Conservation (phyloP, 2,888 invertebrate species). For the Lysandra bellargus region DNA sequence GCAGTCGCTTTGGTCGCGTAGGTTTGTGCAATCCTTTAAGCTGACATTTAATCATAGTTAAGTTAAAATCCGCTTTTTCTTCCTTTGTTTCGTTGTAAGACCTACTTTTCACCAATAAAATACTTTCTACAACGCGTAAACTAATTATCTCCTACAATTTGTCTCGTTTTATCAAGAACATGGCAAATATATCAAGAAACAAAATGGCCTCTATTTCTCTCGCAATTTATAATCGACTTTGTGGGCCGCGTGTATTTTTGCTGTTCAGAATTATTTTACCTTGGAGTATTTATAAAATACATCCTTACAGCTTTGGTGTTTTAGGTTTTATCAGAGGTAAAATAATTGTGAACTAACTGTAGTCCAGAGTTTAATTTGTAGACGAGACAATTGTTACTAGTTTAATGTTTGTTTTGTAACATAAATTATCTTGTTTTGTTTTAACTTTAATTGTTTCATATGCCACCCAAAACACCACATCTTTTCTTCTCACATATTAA, state of each 20-base stretch:
- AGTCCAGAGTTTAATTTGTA: conserved; percentile 39
- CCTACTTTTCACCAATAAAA: neutral
- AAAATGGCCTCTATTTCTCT: conserved; percentile 40
- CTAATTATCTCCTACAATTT: conserved; percentile 45
- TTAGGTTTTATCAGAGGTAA: neutral
- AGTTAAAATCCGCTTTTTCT: neutral
- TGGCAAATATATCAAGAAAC: conserved; percentile 39
- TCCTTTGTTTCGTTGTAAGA: neutral
- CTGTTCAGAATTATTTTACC: neutral
- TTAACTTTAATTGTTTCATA: neutral
- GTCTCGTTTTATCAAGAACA: conserved; percentile 41
- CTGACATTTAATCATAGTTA: too few relatives aligned
- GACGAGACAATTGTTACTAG: conserved; percentile 34
- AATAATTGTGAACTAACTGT: neutral
- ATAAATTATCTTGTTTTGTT: neutral
- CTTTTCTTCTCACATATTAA: neutral
- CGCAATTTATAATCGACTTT: conserved; percentile 45
- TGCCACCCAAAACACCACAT: neutral
- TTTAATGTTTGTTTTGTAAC: conserved; percentile 26
- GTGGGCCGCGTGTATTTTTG: conserved; percentile 38
- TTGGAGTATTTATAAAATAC: neutral
- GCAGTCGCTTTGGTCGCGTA: too few relatives aligned
- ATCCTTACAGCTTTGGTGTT: neutral
- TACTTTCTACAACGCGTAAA: neutral
- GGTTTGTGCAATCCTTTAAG: too few relatives aligned